Conservation (phyloP, 1,140 invertebrate species). For the Drosophila sproati region DNA sequence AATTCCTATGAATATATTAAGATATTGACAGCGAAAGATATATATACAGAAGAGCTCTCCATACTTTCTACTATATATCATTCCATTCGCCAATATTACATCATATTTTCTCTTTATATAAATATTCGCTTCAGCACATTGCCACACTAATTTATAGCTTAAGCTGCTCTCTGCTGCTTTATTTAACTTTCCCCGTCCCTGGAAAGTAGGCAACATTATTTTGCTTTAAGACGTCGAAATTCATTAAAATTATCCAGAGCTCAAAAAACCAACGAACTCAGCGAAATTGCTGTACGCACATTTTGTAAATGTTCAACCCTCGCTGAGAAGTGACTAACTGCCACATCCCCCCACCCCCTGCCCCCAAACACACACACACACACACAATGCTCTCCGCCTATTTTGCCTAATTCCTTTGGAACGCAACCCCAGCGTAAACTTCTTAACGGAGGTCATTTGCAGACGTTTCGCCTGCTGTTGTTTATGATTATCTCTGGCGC, state of each 20-base stretch:
- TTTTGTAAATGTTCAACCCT: constrained; percentile 67
- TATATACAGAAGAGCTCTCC: too few relatives aligned
- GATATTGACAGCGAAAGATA: too few relatives aligned
- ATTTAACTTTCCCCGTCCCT: not conserved
- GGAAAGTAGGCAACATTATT: constrained; percentile 20
- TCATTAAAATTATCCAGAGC: constrained; percentile 61
- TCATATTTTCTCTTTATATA: not conserved
- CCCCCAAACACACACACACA: not conserved
- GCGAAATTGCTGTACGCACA: constrained; percentile 70
- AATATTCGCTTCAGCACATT: not conserved
- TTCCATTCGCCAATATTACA: too few relatives aligned
- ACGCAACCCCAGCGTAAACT: not conserved
- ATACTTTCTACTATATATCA: too few relatives aligned
- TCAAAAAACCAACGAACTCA: constrained; percentile 15
- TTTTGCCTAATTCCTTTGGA: constrained; percentile 13
- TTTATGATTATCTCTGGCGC: constrained; percentile 77
- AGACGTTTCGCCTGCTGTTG: constrained; percentile 61
- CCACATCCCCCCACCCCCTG: not conserved
- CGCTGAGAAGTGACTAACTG: constrained; percentile 30
- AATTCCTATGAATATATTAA: not conserved
- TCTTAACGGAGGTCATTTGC: constrained; percentile 18
- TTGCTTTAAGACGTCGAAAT: constrained; percentile 50
- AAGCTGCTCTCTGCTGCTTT: not conserved
- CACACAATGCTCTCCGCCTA: not conserved
- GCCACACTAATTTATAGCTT: not conserved